Evolutionary conservation across 2,113 vertebrate species (phyloP).

Genomic region (Lates calcarifer): DNA sequence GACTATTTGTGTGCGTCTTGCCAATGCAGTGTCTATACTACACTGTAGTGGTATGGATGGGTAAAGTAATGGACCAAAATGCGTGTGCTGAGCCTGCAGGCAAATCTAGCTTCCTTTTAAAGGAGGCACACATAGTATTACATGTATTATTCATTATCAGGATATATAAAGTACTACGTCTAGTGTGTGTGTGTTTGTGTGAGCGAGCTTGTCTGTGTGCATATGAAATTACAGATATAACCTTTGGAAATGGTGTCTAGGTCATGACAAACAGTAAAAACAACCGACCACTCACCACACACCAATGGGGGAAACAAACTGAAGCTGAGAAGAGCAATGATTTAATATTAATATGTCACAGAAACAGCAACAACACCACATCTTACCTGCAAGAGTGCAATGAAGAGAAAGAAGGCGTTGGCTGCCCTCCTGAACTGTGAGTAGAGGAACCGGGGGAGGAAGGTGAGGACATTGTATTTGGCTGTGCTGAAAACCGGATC

Average conservation of each 20-base stretch:
- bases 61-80: conserved; percentile 17
- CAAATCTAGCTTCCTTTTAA: conserved; percentile 44
- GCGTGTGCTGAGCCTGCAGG: conserved; percentile 28
- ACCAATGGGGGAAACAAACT: background rate
- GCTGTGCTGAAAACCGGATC: conserved; percentile 90
- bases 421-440: conserved; percentile 99
- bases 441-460: conserved; percentile 98
- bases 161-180: conserved; percentile 40
- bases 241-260: conserved; percentile 44
- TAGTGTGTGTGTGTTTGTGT: background rate
- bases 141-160: conserved; percentile 73
- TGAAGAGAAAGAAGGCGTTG: conserved; percentile 99
- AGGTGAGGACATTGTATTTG: conserved; percentile 98
- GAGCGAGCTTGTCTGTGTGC: conserved; percentile 12
- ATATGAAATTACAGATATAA: conserved; percentile 66
- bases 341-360: background rate
- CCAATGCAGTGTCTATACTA: background rate
- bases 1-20: background rate
- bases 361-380: background rate
- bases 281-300: background rate
- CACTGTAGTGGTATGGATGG: background rate
- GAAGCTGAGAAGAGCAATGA: background rate
- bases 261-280: conserved; percentile 32
- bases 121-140: conserved; percentile 44
- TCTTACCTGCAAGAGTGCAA: conserved; percentile 98